phyloP scores from a whole-genome alignment of 2,113 vertebrate genomes.

The Amblyopsis rosae region DNA sequence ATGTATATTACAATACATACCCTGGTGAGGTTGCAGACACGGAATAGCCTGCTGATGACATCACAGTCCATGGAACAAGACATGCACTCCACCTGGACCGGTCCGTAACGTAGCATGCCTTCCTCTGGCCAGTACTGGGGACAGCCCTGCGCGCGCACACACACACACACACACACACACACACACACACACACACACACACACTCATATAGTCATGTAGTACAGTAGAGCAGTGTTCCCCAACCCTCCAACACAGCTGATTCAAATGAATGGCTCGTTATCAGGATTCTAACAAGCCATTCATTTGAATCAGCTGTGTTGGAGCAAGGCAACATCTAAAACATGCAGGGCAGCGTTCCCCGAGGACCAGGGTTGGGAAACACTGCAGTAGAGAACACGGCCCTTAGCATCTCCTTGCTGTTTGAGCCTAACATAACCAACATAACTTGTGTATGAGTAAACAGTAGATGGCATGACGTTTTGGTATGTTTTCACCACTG shows the following conservation, averaged over 20 bases:
- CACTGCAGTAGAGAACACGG: background rate
- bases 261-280: too few species aligned
- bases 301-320: too few species aligned
- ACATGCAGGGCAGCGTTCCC: too few species aligned
- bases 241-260: too few species aligned
- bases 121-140: slow-evolving; percentile 99
- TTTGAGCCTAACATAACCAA: too few species aligned
- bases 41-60: slow-evolving; percentile 94
- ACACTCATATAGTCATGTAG: background rate
- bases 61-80: slow-evolving; percentile 98
- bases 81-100: slow-evolving; percentile 97
- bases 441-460: too few species aligned
- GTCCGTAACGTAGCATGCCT: slow-evolving; percentile 91
- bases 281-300: too few species aligned
- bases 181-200: slow-evolving; percentile 1
- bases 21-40: slow-evolving; percentile 98
- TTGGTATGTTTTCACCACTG: too few species aligned
- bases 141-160: slow-evolving; percentile 82
- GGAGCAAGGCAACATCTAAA: too few species aligned
- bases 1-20: slow-evolving; percentile 71
- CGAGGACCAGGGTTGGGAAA: too few species aligned
- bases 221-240: too few species aligned
- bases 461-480: too few species aligned
- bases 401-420: background rate
- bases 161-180: background rate